Base-by-base conservation (phyloP, 2,113 vertebrate species). In the Eurystomus gularis region DNA sequence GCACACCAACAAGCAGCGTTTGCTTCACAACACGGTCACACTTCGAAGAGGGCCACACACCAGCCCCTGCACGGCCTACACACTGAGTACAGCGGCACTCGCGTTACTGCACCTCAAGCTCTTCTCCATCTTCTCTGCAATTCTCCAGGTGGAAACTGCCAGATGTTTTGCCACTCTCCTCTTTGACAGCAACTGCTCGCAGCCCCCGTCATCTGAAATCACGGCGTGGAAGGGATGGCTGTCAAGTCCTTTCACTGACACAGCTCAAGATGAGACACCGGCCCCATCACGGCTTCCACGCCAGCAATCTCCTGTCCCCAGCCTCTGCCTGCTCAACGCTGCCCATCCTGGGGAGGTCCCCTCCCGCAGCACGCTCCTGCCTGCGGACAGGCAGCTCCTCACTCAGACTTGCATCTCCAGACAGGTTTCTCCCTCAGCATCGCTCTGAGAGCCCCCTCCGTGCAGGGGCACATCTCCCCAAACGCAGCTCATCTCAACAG, bases 11-110 rank as follows among this genome's bases (percentile, higher is more conserved):
- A 8, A 16, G 35, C 72, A 51, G 28, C 31, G 16, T 17, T 15
- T 60, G 31, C 62, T n/a, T 21, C 3, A 0, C 6, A 49, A 20
- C 14, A 7, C 8, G 5, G 44, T 2, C n/a, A 14, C 1, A 0
- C 25, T 26, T 24, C 55, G 17, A 13, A n/a, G 17, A 6, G 15
- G 37, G n/a, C 51, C n/a, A 1, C 3, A 3, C 7, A 4, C 54
- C n/a, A 49, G 12, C 65, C 42, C 10, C 7, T 1, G 15, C 44
- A 3, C 1, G 7, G 28, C 39, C 28, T 10, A 60, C 25, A 26
- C 58, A 11, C 28, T 5, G 7, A 39, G 35, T 3, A 42, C 58
- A 39, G n/a, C 25, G 10, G 12, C 10, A 58, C 40, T 28, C 6
- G 0, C 17, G 55, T 7, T 18, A 29, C 77, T 49, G n/a, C 61